A percentile compares a stretch with the other conserved stretches of the same genome.
These are phyloP conservation scores for Thymallus thymallus DNA, from an alignment of 2,113 vertebrate genomes.

Conservation along the genomic window DNA sequence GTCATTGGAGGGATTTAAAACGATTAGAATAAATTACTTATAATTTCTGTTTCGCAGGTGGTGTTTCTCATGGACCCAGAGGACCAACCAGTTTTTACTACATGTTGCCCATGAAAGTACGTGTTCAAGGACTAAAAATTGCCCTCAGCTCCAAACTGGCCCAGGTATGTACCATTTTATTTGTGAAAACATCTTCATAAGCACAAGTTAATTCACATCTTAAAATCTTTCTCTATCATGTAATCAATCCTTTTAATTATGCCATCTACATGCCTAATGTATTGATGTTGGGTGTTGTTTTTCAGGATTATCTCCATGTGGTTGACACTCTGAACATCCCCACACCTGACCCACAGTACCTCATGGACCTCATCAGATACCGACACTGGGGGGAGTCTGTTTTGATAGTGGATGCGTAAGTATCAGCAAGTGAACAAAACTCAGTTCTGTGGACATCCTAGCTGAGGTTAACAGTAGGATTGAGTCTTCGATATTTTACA, in stretches of 20 bases:
- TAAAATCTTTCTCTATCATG: too few relatives aligned
- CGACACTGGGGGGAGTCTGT: slow-evolving; percentile 82
- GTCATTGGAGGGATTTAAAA: not conserved
- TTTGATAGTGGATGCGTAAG: slow-evolving; percentile 84
- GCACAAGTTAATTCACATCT: not conserved
- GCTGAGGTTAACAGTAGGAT: not conserved
- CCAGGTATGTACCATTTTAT: slow-evolving; percentile 72
- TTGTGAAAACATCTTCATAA: not conserved
- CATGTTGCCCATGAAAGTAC: slow-evolving; percentile 89
- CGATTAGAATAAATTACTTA: not conserved
- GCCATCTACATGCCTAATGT: not conserved
- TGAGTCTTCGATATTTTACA: slow-evolving; percentile 39
- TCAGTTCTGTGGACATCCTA: not conserved
- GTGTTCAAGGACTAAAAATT: slow-evolving; percentile 83
- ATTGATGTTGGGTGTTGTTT: not conserved
- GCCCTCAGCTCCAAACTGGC: slow-evolving; percentile 81
- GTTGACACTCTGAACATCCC: slow-evolving; percentile 83
- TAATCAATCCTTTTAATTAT: too few relatives aligned
- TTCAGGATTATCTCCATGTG: slow-evolving; percentile 78
- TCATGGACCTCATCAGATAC: slow-evolving; percentile 74
- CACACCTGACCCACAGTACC: slow-evolving; percentile 78
- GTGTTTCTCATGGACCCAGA: slow-evolving; percentile 82
- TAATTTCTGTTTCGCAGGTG: slow-evolving; percentile 70
- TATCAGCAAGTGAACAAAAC: slow-evolving; percentile 15
- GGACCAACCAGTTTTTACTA: slow-evolving; percentile 91